phyloP scores from a whole-genome alignment of 2,113 vertebrate genomes.

The Rattus rattus region DNA sequence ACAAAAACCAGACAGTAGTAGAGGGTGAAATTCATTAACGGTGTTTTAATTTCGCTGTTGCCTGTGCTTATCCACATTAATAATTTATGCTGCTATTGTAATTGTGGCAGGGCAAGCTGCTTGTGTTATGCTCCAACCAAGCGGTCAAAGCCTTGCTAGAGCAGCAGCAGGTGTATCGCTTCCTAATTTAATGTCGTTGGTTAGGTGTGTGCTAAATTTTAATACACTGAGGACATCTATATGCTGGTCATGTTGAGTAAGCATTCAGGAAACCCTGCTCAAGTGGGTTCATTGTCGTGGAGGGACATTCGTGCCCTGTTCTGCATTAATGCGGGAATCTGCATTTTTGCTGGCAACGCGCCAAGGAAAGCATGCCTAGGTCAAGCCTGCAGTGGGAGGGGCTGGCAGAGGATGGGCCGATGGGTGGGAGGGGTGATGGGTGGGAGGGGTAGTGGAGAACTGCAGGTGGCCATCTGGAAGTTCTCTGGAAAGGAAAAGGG shows the following conservation, averaged over 20 bases:
- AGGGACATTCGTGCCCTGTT: background rate
- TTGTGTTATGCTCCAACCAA: background rate
- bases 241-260: background rate
- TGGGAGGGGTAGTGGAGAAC: too few species aligned
- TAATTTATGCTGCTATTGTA: conserved; percentile 8
- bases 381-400: background rate
- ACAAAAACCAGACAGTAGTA: background rate
- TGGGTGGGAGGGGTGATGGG: too few species aligned
- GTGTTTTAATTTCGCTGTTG: conserved; percentile 49
- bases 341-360: conserved; percentile 7
- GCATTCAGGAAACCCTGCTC: background rate
- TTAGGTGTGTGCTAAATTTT: background rate
- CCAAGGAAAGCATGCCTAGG: background rate
- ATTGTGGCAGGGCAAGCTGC: conserved; percentile 3
- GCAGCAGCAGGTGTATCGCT: background rate
- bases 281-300: background rate
- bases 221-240: conserved; percentile 13
- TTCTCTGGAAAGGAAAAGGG: background rate
- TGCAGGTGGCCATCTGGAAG: background rate
- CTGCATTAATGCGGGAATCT: conserved; percentile 22
- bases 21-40: conserved; percentile 23
- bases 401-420: background rate
- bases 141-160: background rate
- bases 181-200: background rate
- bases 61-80: conserved; percentile 26